A percentile compares a stretch with the other conserved stretches of the same genome.
These are phyloP conservation scores for Hydraecia micacea DNA, from an alignment of 2,888 invertebrate genomes.

Conservation along the genomic window DNA sequence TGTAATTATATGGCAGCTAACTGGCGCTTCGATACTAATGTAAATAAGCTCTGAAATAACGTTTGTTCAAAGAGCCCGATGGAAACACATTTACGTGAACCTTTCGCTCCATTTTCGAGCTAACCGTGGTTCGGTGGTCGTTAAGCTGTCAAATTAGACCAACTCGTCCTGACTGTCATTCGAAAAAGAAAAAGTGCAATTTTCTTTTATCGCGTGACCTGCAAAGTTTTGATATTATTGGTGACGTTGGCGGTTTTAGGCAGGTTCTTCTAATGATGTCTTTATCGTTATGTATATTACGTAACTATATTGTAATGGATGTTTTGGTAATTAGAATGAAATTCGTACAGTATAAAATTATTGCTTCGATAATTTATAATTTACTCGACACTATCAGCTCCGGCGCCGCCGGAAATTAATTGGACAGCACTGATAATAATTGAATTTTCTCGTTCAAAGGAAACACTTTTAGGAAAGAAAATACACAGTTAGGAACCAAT, in stretches of 20 bases:
- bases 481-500: constrained; percentile 47
- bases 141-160: constrained; percentile 84
- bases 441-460: constrained; percentile 65
- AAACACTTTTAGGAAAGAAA: constrained; percentile 62
- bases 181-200: constrained; percentile 82
- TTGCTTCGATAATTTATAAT: constrained; percentile 68
- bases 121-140: constrained; percentile 76
- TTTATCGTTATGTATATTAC: constrained; percentile 42
- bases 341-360: constrained; percentile 59
- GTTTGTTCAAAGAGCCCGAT: constrained; percentile 68
- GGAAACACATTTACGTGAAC: constrained; percentile 69
- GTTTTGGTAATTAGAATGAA: constrained; percentile 54
- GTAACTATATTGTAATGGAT: constrained; percentile 27
- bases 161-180: constrained; percentile 80
- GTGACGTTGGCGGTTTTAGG: constrained; percentile 62
- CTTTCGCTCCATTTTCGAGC: constrained; percentile 72
- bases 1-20: constrained; percentile 68
- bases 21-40: constrained; percentile 68
- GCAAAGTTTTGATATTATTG: constrained; percentile 81
- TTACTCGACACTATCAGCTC: constrained; percentile 68
- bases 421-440: constrained; percentile 68
- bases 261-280: constrained; percentile 47
- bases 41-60: constrained; percentile 69
- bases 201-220: constrained; percentile 83
- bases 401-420: constrained; percentile 67